A percentile compares a stretch with the other conserved stretches of the same genome.
Conservation (phyloP, 30 jellyfish, hydroid and myxozoan species). For the Turritopsis rubra region DNA sequence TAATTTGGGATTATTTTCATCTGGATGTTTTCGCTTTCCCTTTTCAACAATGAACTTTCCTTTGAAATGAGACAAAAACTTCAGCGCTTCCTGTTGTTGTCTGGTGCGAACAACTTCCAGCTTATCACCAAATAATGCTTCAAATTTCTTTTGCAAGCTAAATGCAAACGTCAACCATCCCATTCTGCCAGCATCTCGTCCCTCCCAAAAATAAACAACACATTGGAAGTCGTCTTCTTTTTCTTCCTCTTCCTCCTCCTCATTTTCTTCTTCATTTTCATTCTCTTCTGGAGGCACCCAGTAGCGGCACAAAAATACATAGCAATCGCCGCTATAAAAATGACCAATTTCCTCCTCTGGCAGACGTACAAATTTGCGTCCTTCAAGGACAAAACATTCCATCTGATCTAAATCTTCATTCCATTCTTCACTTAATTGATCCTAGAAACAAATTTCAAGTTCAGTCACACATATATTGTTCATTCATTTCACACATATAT, state of each 20-base stretch:
- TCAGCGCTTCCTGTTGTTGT: slow-evolving; percentile 98
- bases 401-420: slow-evolving; percentile 93
- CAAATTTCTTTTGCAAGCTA: slow-evolving; percentile 96
- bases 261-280: slow-evolving; percentile 80
- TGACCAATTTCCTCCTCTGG: slow-evolving; percentile 99
- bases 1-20: slow-evolving; percentile 44
- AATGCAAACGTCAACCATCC: slow-evolving; percentile 96
- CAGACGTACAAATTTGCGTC: slow-evolving; percentile 93
- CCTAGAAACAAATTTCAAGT: slow-evolving; percentile 33
- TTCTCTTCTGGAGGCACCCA: slow-evolving; percentile 95
- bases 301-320: slow-evolving; percentile 93
- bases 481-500: no score
- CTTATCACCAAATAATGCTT: slow-evolving; percentile 93
- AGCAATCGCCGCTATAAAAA: slow-evolving; percentile 92
- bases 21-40: slow-evolving; percentile 62
- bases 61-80: slow-evolving; percentile 85
- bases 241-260: slow-evolving; percentile 65
- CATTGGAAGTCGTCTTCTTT: slow-evolving; percentile 93
- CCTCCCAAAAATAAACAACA: slow-evolving; percentile 99
- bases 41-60: slow-evolving; percentile 83
- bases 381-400: slow-evolving; percentile 99
- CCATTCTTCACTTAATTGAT: slow-evolving; percentile 92
- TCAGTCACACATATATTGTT: neutral
- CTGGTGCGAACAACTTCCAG: slow-evolving; percentile 88
- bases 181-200: slow-evolving; percentile 95